Percentiles rank a stretch among this genome's conserved stretches.
Evolutionary conservation across 2,113 vertebrate genomes (phyloP).

Genomic region (Eurypyga helias): DNA sequence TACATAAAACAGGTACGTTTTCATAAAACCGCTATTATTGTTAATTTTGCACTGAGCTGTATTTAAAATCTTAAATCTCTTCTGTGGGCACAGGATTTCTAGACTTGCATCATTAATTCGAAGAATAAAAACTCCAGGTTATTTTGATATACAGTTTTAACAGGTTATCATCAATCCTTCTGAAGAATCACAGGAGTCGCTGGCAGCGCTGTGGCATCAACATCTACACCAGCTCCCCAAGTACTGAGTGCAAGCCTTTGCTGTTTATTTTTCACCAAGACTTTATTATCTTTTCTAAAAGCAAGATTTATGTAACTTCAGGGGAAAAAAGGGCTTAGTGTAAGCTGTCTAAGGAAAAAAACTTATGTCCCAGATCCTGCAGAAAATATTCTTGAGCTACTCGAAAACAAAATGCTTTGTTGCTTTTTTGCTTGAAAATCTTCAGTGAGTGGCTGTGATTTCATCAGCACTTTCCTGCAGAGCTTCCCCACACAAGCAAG

Average conservation of each 20-base stretch:
- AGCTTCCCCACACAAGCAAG: neutral
- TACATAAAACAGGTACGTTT: neutral
- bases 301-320: neutral
- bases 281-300: neutral
- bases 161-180: neutral
- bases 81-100: accelerated
- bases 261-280: neutral
- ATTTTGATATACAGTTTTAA: neutral
- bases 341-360: neutral
- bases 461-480: neutral
- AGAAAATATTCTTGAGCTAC: neutral
- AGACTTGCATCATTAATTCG: neutral
- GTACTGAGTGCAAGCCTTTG: neutral
- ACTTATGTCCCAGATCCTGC: neutral
- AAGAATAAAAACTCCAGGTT: neutral
- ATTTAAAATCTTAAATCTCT: neutral
- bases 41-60: neutral
- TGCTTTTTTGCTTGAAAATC: neutral
- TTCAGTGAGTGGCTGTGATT: neutral
- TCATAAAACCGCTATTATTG: neutral
- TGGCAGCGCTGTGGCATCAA: neutral
- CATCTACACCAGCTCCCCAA: neutral
- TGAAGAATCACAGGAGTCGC: neutral
- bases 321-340: neutral
- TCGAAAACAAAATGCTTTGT: neutral